These are phyloP conservation scores for Heliconius hermathena DNA, from an alignment of 1,140 invertebrate genomes.

Conservation along the genomic window DNA sequence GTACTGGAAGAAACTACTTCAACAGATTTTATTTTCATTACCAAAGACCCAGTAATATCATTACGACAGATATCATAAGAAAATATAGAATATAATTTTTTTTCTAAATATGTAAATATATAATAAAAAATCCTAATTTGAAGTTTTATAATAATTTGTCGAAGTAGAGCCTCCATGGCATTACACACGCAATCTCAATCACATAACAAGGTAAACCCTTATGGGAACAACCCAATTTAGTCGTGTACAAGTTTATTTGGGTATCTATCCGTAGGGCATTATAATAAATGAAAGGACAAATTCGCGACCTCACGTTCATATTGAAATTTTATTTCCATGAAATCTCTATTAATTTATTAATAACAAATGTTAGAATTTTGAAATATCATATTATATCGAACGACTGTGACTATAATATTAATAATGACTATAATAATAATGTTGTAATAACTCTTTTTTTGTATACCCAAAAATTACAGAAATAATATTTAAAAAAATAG, in stretches of 20 bases:
- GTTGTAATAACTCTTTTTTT: too few species aligned
- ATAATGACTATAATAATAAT: too few species aligned
- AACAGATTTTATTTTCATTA: too few species aligned
- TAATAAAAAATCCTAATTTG: conserved; percentile 22
- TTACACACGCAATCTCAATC: conserved; percentile 66
- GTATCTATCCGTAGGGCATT: conserved; percentile 66
- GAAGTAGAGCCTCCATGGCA: conserved; percentile 50
- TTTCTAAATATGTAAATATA: conserved; percentile 7
- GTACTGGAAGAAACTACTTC: too few species aligned
- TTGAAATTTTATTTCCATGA: conserved; percentile 59
- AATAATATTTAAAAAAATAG: too few species aligned
- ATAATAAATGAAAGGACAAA: conserved; percentile 73
- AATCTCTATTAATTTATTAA: conserved; percentile 14
- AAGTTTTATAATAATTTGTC: conserved; percentile 56
- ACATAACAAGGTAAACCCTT: conserved; percentile 67
- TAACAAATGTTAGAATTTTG: background rate
- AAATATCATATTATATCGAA: background rate
- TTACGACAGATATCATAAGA: background rate
- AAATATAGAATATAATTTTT: background rate
- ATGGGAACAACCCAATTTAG: conserved; percentile 75
- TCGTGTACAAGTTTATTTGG: conserved; percentile 76
- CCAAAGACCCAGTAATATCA: too few species aligned
- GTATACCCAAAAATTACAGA: too few species aligned
- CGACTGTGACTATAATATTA: too few species aligned
- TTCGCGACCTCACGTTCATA: conserved; percentile 60